A percentile compares a stretch with the other conserved stretches of the same genome.
Evolutionary conservation across 2,113 vertebrate genomes (phyloP).

Genomic region (Megalops atlanticus): DNA sequence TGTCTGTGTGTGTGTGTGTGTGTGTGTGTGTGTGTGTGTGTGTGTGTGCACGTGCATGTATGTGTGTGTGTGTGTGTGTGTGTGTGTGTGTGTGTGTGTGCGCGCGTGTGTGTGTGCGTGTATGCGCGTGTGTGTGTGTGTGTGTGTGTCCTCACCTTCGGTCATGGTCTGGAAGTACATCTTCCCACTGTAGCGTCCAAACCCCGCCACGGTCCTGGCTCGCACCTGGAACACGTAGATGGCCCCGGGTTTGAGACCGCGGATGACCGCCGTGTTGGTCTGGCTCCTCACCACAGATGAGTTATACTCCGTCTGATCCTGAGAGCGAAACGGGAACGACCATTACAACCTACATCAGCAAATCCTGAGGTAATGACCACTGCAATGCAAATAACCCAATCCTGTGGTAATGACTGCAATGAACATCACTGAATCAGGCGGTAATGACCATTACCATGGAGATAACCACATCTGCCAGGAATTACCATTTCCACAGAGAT

Average conservation of each 20-base stretch:
- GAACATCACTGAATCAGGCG: not conserved
- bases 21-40: not conserved
- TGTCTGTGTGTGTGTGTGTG: not conserved
- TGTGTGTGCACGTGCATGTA: too few relatives aligned
- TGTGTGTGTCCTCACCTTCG: conserved; percentile 81
- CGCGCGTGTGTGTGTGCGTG: not conserved
- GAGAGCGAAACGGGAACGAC: not conserved
- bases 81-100: not conserved
- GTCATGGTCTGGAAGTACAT: conserved; percentile 99
- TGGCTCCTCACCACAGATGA: conserved; percentile 86
- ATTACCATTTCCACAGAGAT: not conserved
- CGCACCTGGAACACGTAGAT: conserved; percentile 99
- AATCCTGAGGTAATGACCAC: not conserved
- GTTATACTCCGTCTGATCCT: conserved; percentile 92
- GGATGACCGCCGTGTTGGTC: conserved; percentile 92
- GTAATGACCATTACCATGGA: not conserved
- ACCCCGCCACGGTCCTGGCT: conserved; percentile 93
- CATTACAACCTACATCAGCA: not conserved
- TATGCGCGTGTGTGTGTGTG: not conserved
- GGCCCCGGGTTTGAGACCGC: conserved; percentile 88
- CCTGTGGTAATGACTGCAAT: not conserved
- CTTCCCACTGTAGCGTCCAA: conserved; percentile 96
- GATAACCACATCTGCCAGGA: conserved; percentile 1
- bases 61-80: not conserved
- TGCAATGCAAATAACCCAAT: not conserved